Evolutionary conservation across 23 tunicate species (phyloP).

Genomic region (Halocynthia roretzi): DNA sequence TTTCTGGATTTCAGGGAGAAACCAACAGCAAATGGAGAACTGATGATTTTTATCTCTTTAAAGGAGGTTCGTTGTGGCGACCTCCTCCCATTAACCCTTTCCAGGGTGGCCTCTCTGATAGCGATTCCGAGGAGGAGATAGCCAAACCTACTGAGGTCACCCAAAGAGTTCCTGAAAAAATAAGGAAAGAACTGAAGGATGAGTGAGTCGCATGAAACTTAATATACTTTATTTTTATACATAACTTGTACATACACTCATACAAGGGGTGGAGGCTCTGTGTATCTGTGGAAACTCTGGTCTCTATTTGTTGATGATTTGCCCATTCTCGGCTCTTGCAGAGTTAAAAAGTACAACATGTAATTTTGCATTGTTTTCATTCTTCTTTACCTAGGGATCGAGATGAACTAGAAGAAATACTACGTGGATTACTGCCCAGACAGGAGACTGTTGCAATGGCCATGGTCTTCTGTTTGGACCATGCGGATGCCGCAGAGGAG

Average conservation of each 20-base stretch:
- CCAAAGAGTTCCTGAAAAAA: slow-evolving; percentile 51
- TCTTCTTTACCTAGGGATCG: slow-evolving; percentile 50
- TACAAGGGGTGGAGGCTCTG: too few relatives aligned
- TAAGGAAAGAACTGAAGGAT: slow-evolving; percentile 54
- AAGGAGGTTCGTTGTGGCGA: slow-evolving; percentile 80
- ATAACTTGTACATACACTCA: neutral
- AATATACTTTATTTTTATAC: neutral
- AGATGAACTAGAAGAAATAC: slow-evolving; percentile 77
- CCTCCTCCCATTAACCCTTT: slow-evolving; percentile 85
- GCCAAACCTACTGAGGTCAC: slow-evolving; percentile 16
- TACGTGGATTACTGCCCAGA: slow-evolving; percentile 65
- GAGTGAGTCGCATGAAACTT: slow-evolving; percentile 42
- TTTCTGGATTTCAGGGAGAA: slow-evolving; percentile 55
- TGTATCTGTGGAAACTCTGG: too few relatives aligned
- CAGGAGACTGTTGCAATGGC: slow-evolving; percentile 79
- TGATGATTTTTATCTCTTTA: slow-evolving; percentile 63
- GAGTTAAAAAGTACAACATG: neutral
- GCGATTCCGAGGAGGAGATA: slow-evolving; percentile 68
- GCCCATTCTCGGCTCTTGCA: neutral
- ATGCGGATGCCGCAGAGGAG: slow-evolving; percentile 90
- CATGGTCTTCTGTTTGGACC: slow-evolving; percentile 88
- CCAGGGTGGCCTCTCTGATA: slow-evolving; percentile 47
- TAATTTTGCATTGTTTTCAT: neutral
- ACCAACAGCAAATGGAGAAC: slow-evolving; percentile 57
- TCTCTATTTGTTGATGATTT: too few relatives aligned